Conservation (phyloP, 1,140 invertebrate species). For the Rhizoglyphus robini region DNA sequence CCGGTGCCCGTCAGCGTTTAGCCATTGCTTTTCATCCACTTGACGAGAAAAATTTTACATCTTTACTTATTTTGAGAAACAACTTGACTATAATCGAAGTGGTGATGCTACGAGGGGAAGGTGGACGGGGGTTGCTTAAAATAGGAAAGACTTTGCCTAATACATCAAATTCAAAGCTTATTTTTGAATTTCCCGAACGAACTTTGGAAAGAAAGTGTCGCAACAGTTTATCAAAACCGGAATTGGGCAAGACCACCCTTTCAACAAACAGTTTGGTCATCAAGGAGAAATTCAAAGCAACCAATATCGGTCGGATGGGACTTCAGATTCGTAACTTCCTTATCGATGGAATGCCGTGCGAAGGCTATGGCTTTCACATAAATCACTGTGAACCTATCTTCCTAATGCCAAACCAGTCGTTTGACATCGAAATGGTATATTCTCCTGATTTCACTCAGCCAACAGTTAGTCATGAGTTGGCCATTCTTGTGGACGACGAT, state of each 20-base stretch:
- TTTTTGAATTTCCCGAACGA: slow-evolving; percentile 71
- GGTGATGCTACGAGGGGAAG: slow-evolving; percentile 61
- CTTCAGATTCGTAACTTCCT: slow-evolving; percentile 53
- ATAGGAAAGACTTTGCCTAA: slow-evolving; percentile 70
- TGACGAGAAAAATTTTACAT: slow-evolving; percentile 37
- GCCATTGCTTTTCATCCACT: slow-evolving; percentile 40
- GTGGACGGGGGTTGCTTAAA: slow-evolving; percentile 68
- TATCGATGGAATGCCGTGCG: slow-evolving; percentile 58
- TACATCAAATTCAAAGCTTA: slow-evolving; percentile 51
- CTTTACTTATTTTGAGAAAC: slow-evolving; percentile 47
- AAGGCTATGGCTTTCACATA: slow-evolving; percentile 73
- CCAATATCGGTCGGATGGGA: slow-evolving; percentile 70
- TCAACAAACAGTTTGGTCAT: slow-evolving; percentile 31
- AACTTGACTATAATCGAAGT: slow-evolving; percentile 84
- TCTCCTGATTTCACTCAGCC: slow-evolving; percentile 82
- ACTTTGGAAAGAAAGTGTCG: slow-evolving; percentile 60
- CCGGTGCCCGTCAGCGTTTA: slow-evolving; percentile 37
- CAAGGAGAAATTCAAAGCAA: slow-evolving; percentile 50
- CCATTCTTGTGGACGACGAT: slow-evolving; percentile 38
- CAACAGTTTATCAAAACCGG: slow-evolving; percentile 8
- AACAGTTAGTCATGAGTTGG: slow-evolving; percentile 49
- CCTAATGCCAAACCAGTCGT: slow-evolving; percentile 63
- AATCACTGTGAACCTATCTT: slow-evolving; percentile 67
- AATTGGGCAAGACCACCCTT: slow-evolving; percentile 59
- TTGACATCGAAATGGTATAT: slow-evolving; percentile 76